phyloP scores from a whole-genome alignment of 2,888 invertebrate species.

The Dysmachus trigonus region DNA sequence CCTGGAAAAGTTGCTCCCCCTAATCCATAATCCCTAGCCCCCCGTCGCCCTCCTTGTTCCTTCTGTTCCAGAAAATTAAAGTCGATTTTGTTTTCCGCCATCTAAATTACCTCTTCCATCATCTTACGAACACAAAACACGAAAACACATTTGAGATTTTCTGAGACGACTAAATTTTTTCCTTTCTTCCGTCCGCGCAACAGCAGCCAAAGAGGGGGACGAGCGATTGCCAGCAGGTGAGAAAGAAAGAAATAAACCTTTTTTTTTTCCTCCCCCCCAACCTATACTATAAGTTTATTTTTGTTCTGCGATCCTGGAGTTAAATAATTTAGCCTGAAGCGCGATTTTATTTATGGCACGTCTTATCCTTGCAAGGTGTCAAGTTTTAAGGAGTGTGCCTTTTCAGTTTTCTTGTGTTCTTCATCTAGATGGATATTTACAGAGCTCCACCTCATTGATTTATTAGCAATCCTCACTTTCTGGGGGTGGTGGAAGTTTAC shows the following conservation, averaged over 20 bases:
- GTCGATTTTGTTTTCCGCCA: neutral
- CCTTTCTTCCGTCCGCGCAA: constrained; percentile 36
- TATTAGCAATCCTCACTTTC: neutral
- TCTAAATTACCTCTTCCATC: neutral
- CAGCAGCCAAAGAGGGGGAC: constrained; percentile 75
- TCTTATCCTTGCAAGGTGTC: constrained; percentile 34
- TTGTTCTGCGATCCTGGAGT: neutral
- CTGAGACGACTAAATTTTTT: constrained; percentile 8
- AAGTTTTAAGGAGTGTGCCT: constrained; percentile 18
- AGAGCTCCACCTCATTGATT: constrained; percentile 22
- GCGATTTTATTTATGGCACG: constrained; percentile 11
- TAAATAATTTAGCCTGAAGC: constrained; percentile 23
- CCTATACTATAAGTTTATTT: constrained; percentile 36
- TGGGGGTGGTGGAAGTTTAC: neutral
- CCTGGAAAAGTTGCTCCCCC: neutral
- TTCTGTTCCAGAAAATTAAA: neutral
- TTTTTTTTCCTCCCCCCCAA: no score
- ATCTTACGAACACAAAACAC: neutral
- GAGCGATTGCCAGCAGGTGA: constrained; percentile 76
- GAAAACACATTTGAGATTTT: constrained; percentile 10
- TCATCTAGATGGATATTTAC: neutral
- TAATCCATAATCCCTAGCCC: neutral
- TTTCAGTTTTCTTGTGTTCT: constrained; percentile 32
- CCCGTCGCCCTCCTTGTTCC: neutral
- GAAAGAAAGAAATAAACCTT: constrained; percentile 52